Evolutionary conservation across 30 jellyfish, hydroid and myxozoan genomes (phyloP).

Genomic region (Hydractinia echinata): DNA sequence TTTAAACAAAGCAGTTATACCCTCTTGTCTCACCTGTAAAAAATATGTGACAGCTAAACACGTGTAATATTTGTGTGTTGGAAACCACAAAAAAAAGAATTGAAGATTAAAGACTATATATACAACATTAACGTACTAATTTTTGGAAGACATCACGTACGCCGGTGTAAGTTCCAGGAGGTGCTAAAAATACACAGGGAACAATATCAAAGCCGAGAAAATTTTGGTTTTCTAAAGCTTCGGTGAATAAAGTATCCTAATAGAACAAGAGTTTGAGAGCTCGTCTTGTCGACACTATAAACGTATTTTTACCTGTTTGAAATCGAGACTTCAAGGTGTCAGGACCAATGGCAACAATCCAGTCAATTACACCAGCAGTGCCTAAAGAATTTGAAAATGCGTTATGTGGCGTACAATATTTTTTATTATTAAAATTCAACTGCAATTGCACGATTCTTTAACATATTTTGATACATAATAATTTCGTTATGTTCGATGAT

Average conservation of each 20-base stretch:
- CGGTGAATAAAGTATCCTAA: too few relatives aligned
- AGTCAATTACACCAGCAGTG: slow-evolving; percentile 85
- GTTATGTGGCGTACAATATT: too few relatives aligned
- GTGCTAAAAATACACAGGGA: slow-evolving; percentile 45
- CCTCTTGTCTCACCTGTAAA: slow-evolving; percentile 69
- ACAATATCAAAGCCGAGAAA: too few relatives aligned
- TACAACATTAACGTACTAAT: slow-evolving; percentile 47
- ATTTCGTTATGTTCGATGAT: too few relatives aligned
- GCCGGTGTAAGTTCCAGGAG: slow-evolving; percentile 92
- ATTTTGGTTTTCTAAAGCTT: too few relatives aligned
- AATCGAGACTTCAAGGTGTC: slow-evolving; percentile 91
- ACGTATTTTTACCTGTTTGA: slow-evolving; percentile 69
- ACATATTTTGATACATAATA: too few relatives aligned
- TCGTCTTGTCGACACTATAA: too few relatives aligned
- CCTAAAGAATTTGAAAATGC: slow-evolving; percentile 31
- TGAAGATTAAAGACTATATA: not conserved
- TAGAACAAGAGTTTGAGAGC: too few relatives aligned
- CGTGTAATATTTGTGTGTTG: too few relatives aligned
- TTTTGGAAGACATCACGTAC: slow-evolving; percentile 79
- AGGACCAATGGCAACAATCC: slow-evolving; percentile 98
- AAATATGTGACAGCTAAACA: not conserved
- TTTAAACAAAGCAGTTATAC: slow-evolving; percentile 66
- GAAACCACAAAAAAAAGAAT: not conserved
- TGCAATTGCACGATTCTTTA: too few relatives aligned
- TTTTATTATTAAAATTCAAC: too few relatives aligned